Conservation (phyloP, 2,113 vertebrate genomes). For the Ceuthmochares aereus region DNA sequence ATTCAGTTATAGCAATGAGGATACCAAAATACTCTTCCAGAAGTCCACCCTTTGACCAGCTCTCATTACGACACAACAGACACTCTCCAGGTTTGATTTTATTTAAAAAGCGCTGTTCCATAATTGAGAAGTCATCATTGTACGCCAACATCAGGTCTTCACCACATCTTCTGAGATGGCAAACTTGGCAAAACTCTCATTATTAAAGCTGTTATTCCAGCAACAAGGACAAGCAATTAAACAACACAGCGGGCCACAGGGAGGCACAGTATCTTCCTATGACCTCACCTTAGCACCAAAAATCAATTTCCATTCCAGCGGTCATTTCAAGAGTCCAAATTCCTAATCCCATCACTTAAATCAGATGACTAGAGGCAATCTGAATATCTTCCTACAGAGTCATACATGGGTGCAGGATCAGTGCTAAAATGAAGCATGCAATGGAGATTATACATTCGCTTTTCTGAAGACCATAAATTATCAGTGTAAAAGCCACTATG, state of each 20-base stretch:
- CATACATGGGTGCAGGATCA: neutral
- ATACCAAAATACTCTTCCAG: neutral
- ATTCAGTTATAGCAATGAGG: neutral
- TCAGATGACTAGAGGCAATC: neutral
- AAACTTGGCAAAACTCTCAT: neutral
- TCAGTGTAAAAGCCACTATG: neutral
- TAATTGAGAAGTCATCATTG: neutral
- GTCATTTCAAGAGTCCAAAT: neutral
- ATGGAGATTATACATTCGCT: neutral
- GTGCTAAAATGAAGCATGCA: neutral
- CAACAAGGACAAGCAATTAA: neutral
- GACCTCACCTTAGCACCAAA: neutral
- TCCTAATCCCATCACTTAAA: neutral
- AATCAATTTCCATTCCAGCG: neutral
- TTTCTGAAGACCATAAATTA: neutral
- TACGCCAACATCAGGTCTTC: neutral
- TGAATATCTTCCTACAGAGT: neutral
- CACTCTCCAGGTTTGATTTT: neutral
- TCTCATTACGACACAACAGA: neutral
- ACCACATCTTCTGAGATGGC: rapidly evolving
- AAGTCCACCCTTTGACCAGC: neutral
- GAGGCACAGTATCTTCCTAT: neutral
- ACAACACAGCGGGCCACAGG: neutral
- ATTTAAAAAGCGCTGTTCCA: neutral
- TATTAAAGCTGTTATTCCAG: neutral